A percentile compares a stretch with the other conserved stretches of the same genome.
These are phyloP conservation scores for Megaustenia siamemsis DNA, from an alignment of 2,888 invertebrate genomes.

Conservation along the genomic window DNA sequence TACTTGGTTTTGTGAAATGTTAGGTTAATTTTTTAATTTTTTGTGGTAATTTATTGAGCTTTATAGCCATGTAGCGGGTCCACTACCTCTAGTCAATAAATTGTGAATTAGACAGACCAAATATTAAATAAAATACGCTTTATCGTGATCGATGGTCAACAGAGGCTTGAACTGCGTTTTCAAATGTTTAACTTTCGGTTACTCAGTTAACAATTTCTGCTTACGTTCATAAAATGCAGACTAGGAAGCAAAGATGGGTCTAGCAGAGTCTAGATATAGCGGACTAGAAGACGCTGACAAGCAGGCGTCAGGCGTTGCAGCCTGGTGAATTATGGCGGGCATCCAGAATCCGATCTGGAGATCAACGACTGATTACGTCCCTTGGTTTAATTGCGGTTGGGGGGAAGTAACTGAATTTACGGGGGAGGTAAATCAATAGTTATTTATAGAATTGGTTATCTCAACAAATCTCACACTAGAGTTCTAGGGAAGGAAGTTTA, in stretches of 20 bases:
- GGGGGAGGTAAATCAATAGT: constrained; percentile 7
- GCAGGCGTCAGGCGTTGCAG: constrained; percentile 26
- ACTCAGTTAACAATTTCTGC: too few relatives aligned
- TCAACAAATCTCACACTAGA: not conserved
- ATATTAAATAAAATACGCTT: too few relatives aligned
- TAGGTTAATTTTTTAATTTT: too few relatives aligned
- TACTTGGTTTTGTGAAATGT: too few relatives aligned
- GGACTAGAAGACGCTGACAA: not conserved
- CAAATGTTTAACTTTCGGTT: too few relatives aligned
- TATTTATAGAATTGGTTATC: constrained; percentile 26
- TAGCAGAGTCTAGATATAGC: not conserved
- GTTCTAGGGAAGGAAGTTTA: not conserved
- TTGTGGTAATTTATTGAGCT: too few relatives aligned
- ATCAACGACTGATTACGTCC: constrained; percentile 38
- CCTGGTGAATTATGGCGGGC: constrained; percentile 27
- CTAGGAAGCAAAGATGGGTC: not conserved
- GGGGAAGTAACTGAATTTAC: constrained; percentile 27
- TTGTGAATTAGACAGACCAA: too few relatives aligned
- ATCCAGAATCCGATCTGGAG: constrained; percentile 19
- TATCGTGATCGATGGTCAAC: too few relatives aligned
- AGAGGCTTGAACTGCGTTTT: too few relatives aligned
- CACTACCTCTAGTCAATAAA: too few relatives aligned
- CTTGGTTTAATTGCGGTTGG: constrained; percentile 42
- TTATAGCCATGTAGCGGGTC: too few relatives aligned
- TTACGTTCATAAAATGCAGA: not conserved